phyloP scores from a whole-genome alignment of 2,888 invertebrate genomes.

The Syritta pipiens region DNA sequence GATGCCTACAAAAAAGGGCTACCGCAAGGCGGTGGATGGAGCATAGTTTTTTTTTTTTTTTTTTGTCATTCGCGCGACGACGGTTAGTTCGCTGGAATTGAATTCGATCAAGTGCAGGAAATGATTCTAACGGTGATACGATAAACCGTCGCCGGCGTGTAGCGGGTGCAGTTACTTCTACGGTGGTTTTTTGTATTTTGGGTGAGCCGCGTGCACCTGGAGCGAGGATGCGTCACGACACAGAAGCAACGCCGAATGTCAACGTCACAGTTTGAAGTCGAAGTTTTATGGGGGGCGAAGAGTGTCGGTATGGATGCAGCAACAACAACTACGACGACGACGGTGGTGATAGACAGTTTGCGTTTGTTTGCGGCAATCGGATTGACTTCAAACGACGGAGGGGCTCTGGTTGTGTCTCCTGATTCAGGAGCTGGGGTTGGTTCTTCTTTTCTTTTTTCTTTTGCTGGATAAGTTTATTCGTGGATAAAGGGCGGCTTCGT shows the following conservation, averaged over 20 bases:
- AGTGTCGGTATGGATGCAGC: not conserved
- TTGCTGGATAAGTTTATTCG: no score
- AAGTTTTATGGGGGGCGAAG: slow-evolving; percentile 33
- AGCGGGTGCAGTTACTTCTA: slow-evolving; percentile 53
- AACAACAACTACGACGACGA: not conserved
- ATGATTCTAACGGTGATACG: slow-evolving; percentile 67
- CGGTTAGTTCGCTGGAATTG: slow-evolving; percentile 57
- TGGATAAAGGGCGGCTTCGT: no score
- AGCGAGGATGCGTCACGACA: slow-evolving; percentile 1
- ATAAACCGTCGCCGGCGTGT: slow-evolving; percentile 22
- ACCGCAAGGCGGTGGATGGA: slow-evolving; percentile 24
- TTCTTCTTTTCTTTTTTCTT: no score
- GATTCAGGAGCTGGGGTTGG: no score
- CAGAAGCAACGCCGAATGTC: slow-evolving; percentile 23
- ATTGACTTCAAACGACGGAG: no score
- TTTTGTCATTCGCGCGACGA: slow-evolving; percentile 24
- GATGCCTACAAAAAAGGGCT: slow-evolving; percentile 38
- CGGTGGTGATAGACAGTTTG: no score
- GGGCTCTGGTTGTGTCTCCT: no score
- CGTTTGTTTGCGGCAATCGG: no score
- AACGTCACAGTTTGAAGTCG: slow-evolving; percentile 47
- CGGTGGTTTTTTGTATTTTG: slow-evolving; percentile 13
- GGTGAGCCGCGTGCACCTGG: slow-evolving; percentile 10
- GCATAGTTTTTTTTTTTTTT: slow-evolving; percentile 11
- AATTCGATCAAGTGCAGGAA: slow-evolving; percentile 69